Conservation (phyloP, 1,140 invertebrate species). For the Drosophila varians region DNA sequence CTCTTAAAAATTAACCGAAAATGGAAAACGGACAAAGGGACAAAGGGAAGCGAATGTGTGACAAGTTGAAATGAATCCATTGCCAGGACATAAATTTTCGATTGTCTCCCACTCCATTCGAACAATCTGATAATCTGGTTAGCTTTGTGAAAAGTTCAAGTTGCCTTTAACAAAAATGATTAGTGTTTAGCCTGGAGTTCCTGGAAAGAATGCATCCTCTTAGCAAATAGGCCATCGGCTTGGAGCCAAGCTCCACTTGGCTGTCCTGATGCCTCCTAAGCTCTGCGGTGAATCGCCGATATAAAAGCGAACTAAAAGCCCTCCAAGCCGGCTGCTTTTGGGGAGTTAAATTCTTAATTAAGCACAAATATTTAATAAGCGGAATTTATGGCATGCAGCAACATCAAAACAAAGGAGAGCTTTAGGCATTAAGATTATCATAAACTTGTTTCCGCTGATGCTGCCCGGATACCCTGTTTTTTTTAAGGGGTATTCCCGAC, state of each 20-base stretch:
- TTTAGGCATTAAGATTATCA: constrained; percentile 71
- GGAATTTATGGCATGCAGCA: constrained; percentile 49
- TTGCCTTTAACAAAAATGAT: neutral
- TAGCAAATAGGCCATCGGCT: neutral
- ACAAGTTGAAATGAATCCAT: constrained; percentile 21
- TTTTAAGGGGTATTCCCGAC: neutral
- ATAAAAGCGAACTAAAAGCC: constrained; percentile 1
- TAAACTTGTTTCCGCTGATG: constrained; percentile 55
- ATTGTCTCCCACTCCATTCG: constrained; percentile 13
- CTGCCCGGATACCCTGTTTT: constrained; percentile 4
- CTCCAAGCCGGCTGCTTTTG: constrained; percentile 10
- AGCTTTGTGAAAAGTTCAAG: neutral
- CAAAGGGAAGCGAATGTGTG: constrained; percentile 5
- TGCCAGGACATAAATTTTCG: constrained; percentile 18
- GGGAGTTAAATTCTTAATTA: constrained; percentile 68
- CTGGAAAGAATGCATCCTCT: neutral
- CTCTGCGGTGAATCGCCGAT: neutral
- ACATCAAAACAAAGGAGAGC: constrained; percentile 55
- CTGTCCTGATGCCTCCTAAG: neutral
- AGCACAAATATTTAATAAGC: constrained; percentile 71
- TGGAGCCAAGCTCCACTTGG: neutral
- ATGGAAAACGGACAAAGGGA: constrained; percentile 35
- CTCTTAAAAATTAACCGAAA: constrained; percentile 60
- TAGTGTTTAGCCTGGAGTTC: neutral
- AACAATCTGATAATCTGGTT: neutral